Conservation (phyloP, 1,140 invertebrate genomes). For the Reticulitermes speratus region DNA sequence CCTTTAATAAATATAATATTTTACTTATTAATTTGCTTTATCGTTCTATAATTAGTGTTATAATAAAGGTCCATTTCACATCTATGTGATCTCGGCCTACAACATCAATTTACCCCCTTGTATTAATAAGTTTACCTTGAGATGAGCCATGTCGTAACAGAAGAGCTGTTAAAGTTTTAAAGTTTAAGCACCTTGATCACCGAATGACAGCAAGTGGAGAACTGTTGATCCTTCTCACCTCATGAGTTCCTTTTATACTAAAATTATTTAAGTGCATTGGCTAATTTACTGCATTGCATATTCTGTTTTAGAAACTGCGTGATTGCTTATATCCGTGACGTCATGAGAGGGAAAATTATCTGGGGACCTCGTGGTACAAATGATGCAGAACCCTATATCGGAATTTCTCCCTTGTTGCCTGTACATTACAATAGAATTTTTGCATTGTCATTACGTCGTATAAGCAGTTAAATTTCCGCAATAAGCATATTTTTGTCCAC, state of each 20-base stretch:
- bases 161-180: not conserved
- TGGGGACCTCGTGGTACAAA: not conserved
- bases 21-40: no score
- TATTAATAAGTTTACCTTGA: not conserved
- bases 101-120: no score
- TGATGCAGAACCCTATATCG: not conserved
- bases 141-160: not conserved
- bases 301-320: not conserved
- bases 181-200: not conserved
- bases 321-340: not conserved
- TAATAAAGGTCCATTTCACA: no score
- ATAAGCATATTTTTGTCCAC: not conserved
- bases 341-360: not conserved
- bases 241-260: not conserved
- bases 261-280: not conserved
- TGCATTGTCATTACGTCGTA: not conserved
- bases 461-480: not conserved
- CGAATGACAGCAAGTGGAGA: slow-evolving; percentile 11
- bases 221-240: not conserved
- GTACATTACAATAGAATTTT: not conserved
- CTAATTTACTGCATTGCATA: slow-evolving; percentile 9
- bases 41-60: no score
- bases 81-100: no score
- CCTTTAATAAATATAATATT: no score
- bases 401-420: not conserved